Conservation (phyloP, 1,140 invertebrate genomes). For the Sipha flava region DNA sequence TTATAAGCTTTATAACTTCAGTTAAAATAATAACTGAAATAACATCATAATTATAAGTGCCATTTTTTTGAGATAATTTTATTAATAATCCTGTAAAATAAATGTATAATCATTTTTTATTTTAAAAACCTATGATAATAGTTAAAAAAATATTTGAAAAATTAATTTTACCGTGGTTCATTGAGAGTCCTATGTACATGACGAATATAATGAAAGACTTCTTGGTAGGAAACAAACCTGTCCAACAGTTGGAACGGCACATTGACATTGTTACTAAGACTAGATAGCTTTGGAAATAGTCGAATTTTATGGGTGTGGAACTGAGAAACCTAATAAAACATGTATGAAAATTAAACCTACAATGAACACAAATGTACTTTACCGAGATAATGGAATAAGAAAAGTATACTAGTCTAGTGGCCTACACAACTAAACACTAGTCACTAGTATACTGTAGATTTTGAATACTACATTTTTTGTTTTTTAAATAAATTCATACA, state of each 20-base stretch:
- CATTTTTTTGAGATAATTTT: slow-evolving; percentile 72
- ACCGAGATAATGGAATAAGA: too few relatives aligned
- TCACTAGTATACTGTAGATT: too few relatives aligned
- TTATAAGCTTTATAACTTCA: slow-evolving; percentile 74
- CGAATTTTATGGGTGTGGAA: too few relatives aligned
- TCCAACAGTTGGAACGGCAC: background rate
- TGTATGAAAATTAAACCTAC: too few relatives aligned
- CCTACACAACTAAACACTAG: too few relatives aligned
- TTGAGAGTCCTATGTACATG: slow-evolving; percentile 70
- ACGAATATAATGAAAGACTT: slow-evolving; percentile 69
- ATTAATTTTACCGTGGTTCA: slow-evolving; percentile 60
- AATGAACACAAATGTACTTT: too few relatives aligned
- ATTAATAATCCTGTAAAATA: slow-evolving; percentile 71
- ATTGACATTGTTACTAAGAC: background rate
- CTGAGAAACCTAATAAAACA: too few relatives aligned
- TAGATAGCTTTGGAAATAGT: background rate
- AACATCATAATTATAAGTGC: slow-evolving; percentile 76
- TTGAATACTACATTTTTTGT: too few relatives aligned
- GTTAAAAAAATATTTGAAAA: background rate
- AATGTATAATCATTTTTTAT: background rate
- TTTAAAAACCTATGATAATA: background rate
- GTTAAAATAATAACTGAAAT: slow-evolving; percentile 79
- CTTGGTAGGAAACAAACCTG: slow-evolving; percentile 64
- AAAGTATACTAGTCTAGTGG: too few relatives aligned
- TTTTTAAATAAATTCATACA: too few relatives aligned